Evolutionary conservation across 1,140 invertebrate genomes (phyloP).

Genomic region (Drosophila oshimai): DNA sequence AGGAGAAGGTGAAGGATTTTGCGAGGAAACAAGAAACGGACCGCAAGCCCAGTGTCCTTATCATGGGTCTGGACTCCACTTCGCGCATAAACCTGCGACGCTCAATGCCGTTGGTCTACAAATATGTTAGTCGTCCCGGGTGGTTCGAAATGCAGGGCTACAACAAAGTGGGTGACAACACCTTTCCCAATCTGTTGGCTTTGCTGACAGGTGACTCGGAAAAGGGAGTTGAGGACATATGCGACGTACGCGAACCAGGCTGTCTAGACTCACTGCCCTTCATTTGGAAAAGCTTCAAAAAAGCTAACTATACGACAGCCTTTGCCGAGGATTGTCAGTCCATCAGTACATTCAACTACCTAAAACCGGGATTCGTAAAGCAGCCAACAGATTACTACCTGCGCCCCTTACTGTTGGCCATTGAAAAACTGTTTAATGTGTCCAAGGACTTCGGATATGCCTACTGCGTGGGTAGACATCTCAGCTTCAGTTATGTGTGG

Average conservation of each 20-base stretch:
- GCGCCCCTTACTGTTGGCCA: conserved; percentile 87
- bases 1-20: background rate
- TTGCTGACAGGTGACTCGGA: conserved; percentile 86
- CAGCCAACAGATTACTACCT: conserved; percentile 92
- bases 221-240: conserved; percentile 82
- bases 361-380: conserved; percentile 88
- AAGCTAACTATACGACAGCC: conserved; percentile 88
- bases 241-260: conserved; percentile 82
- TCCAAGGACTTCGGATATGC: background rate
- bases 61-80: conserved; percentile 36
- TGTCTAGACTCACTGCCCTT: conserved; percentile 87
- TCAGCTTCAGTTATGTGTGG: conserved; percentile 84
- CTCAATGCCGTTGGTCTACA: conserved; percentile 28
- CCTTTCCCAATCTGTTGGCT: conserved; percentile 91
- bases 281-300: conserved; percentile 89
- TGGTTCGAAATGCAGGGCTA: conserved; percentile 41
- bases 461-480: conserved; percentile 85
- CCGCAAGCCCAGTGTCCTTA: conserved; percentile 24
- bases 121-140: conserved; percentile 16
- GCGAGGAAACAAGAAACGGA: background rate
- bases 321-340: conserved; percentile 89
- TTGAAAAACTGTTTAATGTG: conserved; percentile 83
- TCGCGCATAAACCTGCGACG: conserved; percentile 73
- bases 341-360: conserved; percentile 91
- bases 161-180: conserved; percentile 87